A percentile compares a stretch with the other conserved stretches of the same genome.
These are phyloP conservation scores for Xiphias gladius DNA, from an alignment of 2,113 vertebrate species.

Conservation along the genomic window DNA sequence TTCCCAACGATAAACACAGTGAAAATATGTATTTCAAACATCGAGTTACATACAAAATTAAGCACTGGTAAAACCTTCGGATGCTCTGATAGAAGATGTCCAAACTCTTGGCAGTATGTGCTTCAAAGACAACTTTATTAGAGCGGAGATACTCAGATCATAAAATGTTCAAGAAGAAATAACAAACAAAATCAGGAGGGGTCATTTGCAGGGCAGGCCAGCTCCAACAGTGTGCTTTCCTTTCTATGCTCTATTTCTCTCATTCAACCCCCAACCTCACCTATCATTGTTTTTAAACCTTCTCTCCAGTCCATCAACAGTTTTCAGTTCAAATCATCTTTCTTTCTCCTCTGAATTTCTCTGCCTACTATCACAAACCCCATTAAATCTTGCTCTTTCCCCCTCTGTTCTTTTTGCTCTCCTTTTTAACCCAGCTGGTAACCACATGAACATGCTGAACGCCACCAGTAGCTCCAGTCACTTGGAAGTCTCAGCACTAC, in stretches of 20 bases:
- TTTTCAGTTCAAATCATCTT: conserved; percentile 19
- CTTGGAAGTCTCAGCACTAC: conserved; percentile 33
- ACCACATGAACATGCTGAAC: conserved; percentile 27
- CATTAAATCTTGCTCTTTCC: conserved; percentile 1
- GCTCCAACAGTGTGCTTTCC: conserved; percentile 54
- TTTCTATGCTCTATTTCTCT: conserved; percentile 39
- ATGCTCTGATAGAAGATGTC: conserved; percentile 13
- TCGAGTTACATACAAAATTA: conserved; percentile 28
- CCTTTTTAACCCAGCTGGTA: conserved; percentile 50
- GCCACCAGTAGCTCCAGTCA: conserved; percentile 35
- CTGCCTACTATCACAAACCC: conserved; percentile 6
- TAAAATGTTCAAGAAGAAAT: conserved; percentile 53
- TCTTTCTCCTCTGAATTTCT: conserved; percentile 35
- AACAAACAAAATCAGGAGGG: conserved; percentile 52
- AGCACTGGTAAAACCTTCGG: conserved; percentile 23
- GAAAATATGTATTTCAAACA: conserved; percentile 51
- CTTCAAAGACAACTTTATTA: conserved; percentile 57
- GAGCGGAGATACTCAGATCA: conserved; percentile 49
- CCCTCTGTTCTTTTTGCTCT: conserved; percentile 30
- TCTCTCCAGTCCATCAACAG: conserved; percentile 32
- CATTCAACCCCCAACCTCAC: not conserved
- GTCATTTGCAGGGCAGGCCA: conserved; percentile 62
- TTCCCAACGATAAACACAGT: not conserved
- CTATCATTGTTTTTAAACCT: conserved; percentile 42
- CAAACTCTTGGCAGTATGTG: conserved; percentile 6